A percentile compares a stretch with the other conserved stretches of the same genome.
Conservation (phyloP, 2,113 vertebrate species). For the Elaphurus davidianus region DNA sequence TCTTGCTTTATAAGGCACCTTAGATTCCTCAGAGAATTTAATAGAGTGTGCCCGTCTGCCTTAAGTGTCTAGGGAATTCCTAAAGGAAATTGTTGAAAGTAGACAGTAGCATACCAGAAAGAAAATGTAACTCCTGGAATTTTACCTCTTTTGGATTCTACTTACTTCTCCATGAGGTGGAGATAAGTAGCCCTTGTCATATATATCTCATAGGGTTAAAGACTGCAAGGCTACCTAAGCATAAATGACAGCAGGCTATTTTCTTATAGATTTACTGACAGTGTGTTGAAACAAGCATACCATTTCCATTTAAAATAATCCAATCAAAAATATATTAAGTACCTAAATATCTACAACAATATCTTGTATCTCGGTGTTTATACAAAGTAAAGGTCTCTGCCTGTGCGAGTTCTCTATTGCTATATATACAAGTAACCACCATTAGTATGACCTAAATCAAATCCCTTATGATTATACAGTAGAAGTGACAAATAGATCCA, state of each 20-base stretch:
- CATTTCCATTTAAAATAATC: background rate
- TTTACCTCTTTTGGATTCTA: background rate
- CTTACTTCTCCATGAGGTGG: background rate
- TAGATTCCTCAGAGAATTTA: background rate
- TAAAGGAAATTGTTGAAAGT: background rate
- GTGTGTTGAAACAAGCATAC: background rate
- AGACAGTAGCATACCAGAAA: background rate
- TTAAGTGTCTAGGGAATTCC: background rate
- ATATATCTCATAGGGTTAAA: background rate
- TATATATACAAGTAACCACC: background rate
- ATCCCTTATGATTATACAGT: background rate
- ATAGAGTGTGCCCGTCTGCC: background rate
- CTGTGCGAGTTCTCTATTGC: background rate
- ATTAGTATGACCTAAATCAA: background rate
- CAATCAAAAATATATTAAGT: background rate
- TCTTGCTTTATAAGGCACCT: background rate
- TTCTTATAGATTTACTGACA: background rate
- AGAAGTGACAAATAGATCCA: background rate
- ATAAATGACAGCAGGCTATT: background rate
- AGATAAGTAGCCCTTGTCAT: background rate
- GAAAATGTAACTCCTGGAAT: background rate
- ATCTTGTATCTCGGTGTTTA: background rate
- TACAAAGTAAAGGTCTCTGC: background rate
- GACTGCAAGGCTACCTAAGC: background rate
- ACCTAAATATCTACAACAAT: background rate